These are phyloP conservation scores for Chelonus formosanus DNA, from an alignment of 2,888 invertebrate species.

Conservation along the genomic window DNA sequence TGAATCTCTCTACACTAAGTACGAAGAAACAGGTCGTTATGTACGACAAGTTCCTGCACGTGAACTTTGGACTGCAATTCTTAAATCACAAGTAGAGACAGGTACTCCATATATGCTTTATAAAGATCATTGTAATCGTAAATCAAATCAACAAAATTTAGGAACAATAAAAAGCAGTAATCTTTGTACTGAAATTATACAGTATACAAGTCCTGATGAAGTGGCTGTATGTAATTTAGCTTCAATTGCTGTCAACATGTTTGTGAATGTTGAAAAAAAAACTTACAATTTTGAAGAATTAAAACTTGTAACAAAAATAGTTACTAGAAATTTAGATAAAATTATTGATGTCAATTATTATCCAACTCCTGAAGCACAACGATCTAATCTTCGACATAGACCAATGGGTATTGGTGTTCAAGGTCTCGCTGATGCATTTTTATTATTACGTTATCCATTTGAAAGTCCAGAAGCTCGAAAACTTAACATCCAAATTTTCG, in stretches of 20 bases:
- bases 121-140: constrained; percentile 95
- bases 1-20: constrained; percentile 85
- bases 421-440: constrained; percentile 96
- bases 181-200: constrained; percentile 96
- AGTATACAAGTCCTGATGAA: constrained; percentile 92
- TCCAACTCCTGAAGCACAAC: constrained; percentile 87
- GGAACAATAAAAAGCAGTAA: constrained; percentile 99
- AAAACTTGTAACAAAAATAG: constrained; percentile 85
- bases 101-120: constrained; percentile 98
- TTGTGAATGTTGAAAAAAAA: constrained; percentile 78
- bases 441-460: constrained; percentile 91
- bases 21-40: constrained; percentile 82
- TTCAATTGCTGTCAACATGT: constrained; percentile 96
- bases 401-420: constrained; percentile 96
- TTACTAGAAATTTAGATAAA: constrained; percentile 92
- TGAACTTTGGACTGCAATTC: constrained; percentile 91
- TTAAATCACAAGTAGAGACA: constrained; percentile 95
- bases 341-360: constrained; percentile 97
- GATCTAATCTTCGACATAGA: constrained; percentile 86
- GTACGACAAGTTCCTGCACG: constrained; percentile 81
- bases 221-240: constrained; percentile 98
- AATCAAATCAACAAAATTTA: constrained; percentile 97
- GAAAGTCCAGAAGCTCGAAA: constrained; percentile 86
- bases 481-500: constrained; percentile 95
- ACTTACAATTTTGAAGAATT: constrained; percentile 89